These are phyloP conservation scores for Phorcus lineatus DNA, from an alignment of 2,888 invertebrate genomes.

Conservation along the genomic window DNA sequence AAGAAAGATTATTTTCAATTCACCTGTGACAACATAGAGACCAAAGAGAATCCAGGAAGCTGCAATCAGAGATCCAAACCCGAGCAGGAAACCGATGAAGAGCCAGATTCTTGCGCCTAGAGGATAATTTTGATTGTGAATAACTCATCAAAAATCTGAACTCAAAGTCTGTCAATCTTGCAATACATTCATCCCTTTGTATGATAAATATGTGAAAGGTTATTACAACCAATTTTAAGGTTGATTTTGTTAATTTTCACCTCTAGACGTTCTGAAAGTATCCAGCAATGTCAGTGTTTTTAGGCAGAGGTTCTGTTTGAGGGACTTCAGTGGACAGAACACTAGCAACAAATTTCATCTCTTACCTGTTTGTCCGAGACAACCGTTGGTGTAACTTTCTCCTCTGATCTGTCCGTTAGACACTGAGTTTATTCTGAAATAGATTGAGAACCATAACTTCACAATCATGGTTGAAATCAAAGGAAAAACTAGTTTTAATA, in stretches of 20 bases:
- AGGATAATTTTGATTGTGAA: slow-evolving; percentile 17
- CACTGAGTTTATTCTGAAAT: slow-evolving; percentile 90
- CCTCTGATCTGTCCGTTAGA: slow-evolving; percentile 89
- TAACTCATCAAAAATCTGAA: too few species aligned
- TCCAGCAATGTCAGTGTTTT: too few species aligned
- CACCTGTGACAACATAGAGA: slow-evolving; percentile 79
- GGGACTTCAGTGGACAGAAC: too few species aligned
- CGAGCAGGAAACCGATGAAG: slow-evolving; percentile 96
- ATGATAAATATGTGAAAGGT: too few species aligned
- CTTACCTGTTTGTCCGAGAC: slow-evolving; percentile 85
- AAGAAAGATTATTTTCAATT: slow-evolving; percentile 26
- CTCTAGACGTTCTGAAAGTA: too few species aligned
- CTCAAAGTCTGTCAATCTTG: too few species aligned
- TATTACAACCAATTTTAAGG: too few species aligned
- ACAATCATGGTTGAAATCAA: background rate
- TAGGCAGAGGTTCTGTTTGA: too few species aligned
- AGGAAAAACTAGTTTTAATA: background rate
- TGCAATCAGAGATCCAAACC: slow-evolving; percentile 96
- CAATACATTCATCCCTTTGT: too few species aligned
- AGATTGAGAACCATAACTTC: background rate
- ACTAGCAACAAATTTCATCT: too few species aligned
- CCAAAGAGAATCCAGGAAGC: slow-evolving; percentile 97
- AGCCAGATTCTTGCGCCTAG: slow-evolving; percentile 90
- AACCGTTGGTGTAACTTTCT: slow-evolving; percentile 88
- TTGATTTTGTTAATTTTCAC: too few species aligned